These are phyloP conservation scores for Apteryx owenii DNA, from an alignment of 2,113 vertebrate species.

Conservation along the genomic window DNA sequence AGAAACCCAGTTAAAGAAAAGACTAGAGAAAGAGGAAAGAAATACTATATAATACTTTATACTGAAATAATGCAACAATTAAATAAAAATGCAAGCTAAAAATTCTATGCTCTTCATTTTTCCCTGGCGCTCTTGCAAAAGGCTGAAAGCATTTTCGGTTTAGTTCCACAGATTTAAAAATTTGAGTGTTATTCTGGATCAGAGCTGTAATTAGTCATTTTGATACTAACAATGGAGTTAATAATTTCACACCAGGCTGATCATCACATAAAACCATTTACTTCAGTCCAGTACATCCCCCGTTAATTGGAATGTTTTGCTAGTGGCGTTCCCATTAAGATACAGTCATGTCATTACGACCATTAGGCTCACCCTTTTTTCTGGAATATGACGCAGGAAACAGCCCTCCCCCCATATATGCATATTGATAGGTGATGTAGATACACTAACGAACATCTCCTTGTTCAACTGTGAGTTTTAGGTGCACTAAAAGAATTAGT, in stretches of 20 bases:
- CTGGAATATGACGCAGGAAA: background rate
- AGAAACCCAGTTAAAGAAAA: background rate
- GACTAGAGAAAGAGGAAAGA: background rate
- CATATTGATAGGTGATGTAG: background rate
- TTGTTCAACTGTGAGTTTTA: background rate
- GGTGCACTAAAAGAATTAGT: background rate
- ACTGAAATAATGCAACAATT: slow-evolving; percentile 20
- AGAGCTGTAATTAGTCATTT: slow-evolving; percentile 51
- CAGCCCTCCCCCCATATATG: background rate
- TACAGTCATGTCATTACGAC: background rate
- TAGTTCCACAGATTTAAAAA: background rate
- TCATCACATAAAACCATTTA: slow-evolving; percentile 50
- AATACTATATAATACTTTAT: background rate
- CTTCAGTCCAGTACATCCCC: slow-evolving; percentile 31
- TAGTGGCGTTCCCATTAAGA: slow-evolving; percentile 13
- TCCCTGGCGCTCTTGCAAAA: background rate
- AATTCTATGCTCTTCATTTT: background rate
- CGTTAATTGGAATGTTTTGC: slow-evolving; percentile 48
- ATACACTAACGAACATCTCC: background rate
- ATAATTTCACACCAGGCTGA: slow-evolving; percentile 63
- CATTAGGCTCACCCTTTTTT: slow-evolving; percentile 16
- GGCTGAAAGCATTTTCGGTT: background rate
- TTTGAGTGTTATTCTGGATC: background rate
- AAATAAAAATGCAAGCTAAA: slow-evolving; percentile 28
- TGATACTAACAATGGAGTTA: slow-evolving; percentile 31